phyloP scores from a whole-genome alignment of 2,888 invertebrate genomes.

The Hypomecis atomaria region DNA sequence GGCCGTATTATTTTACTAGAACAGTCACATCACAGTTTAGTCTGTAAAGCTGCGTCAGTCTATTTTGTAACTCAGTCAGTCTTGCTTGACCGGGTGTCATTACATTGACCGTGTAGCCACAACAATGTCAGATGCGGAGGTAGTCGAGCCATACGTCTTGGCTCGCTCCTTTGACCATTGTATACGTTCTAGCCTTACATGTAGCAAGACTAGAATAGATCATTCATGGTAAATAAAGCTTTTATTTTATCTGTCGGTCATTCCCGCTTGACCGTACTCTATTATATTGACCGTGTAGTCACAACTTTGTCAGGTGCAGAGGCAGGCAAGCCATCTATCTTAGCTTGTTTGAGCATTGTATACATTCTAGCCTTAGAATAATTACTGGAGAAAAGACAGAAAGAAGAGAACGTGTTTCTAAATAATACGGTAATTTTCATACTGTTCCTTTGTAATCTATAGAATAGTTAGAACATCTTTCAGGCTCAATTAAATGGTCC shows the following conservation, averaged over 20 bases:
- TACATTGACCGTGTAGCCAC: constrained; percentile 11
- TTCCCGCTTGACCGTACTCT: constrained; percentile 6
- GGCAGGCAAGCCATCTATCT: constrained; percentile 10
- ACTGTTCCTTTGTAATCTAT: too few relatives aligned
- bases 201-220: too few relatives aligned
- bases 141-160: constrained; percentile 11
- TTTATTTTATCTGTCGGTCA: too few relatives aligned
- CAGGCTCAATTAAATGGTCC: too few relatives aligned
- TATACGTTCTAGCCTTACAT: background rate
- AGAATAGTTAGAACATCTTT: too few relatives aligned
- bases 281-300: constrained; percentile 13
- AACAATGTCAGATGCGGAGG: constrained; percentile 14
- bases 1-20: too few relatives aligned
- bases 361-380: background rate
- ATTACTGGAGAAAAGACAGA: background rate
- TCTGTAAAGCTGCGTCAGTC: background rate
- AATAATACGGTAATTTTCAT: too few relatives aligned
- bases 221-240: too few relatives aligned
- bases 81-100: constrained; percentile 9
- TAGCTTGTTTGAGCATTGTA: constrained; percentile 1
- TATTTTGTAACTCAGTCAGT: constrained; percentile 1
- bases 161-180: constrained; percentile 1
- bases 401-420: too few relatives aligned
- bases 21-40: background rate
- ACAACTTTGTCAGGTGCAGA: constrained; percentile 13